Evolutionary conservation across 92 coral and sea anemone species (phyloP).

Genomic region (Zoanthus sansibaricus): DNA sequence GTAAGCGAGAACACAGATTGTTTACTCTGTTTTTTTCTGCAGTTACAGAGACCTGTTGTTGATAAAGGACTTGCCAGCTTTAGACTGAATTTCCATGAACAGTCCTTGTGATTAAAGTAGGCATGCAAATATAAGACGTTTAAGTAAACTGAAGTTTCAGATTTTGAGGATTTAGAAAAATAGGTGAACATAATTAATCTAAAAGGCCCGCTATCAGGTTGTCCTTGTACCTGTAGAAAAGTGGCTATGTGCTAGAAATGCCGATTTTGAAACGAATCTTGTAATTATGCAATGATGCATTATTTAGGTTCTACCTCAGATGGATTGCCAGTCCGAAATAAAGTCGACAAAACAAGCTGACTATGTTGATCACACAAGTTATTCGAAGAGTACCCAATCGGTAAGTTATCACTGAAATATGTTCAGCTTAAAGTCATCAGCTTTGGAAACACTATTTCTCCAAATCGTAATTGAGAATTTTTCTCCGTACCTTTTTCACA

Average conservation of each 20-base stretch:
- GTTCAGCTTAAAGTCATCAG: neutral
- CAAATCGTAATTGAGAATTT: neutral
- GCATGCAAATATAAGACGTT: no score
- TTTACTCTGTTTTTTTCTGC: no score
- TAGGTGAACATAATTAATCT: no score
- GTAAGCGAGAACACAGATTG: no score
- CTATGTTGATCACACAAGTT: conserved; percentile 64
- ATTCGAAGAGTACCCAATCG: conserved; percentile 41
- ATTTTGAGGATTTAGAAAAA: no score
- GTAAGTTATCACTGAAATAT: conserved; percentile 30
- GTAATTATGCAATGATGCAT: neutral
- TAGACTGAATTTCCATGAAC: no score
- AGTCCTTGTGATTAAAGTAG: no score
- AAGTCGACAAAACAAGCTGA: conserved; percentile 77
- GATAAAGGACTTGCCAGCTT: no score
- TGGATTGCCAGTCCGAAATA: conserved; percentile 44
- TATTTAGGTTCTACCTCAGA: conserved; percentile 64
- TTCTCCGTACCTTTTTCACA: conserved; percentile 11
- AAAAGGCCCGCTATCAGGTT: neutral
- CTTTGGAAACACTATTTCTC: neutral
- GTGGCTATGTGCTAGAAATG: no score
- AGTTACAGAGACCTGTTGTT: no score
- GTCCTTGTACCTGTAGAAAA: neutral
- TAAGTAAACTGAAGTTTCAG: no score
- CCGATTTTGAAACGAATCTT: neutral